A percentile compares a stretch with the other conserved stretches of the same genome.
Evolutionary conservation across 23 tunicate genomes (phyloP).

Genomic region (Trididemnum nubilum): DNA sequence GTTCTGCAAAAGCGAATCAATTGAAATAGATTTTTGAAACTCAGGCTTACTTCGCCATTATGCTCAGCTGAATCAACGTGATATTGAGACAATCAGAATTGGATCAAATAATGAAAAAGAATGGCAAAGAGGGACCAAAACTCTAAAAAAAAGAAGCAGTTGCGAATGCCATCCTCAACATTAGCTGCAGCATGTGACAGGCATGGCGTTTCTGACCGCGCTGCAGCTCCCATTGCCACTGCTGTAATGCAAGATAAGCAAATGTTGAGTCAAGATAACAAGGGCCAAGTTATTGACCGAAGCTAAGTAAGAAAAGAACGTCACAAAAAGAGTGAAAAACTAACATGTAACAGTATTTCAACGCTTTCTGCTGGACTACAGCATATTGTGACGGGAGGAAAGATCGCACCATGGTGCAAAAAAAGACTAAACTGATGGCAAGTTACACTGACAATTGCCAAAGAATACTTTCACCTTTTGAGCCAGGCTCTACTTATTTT

Average conservation of each 20-base stretch:
- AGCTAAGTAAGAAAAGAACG: constrained; percentile 15
- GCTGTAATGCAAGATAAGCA: neutral
- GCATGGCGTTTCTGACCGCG: neutral
- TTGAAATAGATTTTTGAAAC: neutral
- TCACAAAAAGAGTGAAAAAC: constrained; percentile 4
- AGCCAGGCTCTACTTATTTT: too few species aligned
- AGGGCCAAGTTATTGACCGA: constrained; percentile 2
- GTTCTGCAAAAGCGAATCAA: neutral
- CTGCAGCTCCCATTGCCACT: constrained; percentile 1
- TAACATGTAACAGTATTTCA: neutral
- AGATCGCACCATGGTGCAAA: too few species aligned
- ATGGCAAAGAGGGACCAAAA: neutral
- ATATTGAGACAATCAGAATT: neutral
- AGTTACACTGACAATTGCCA: too few species aligned
- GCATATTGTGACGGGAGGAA: too few species aligned
- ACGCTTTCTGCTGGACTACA: too few species aligned
- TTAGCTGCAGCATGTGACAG: constrained; percentile 14
- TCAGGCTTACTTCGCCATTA: neutral
- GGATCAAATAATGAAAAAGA: neutral
- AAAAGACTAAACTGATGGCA: too few species aligned
- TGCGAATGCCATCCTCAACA: neutral
- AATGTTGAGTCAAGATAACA: too few species aligned
- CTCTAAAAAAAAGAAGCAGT: neutral
- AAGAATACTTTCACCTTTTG: too few species aligned
- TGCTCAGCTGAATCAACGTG: neutral